Evolutionary conservation across 2,888 invertebrate genomes (phyloP).

Genomic region (Nomada fabriciana): DNA sequence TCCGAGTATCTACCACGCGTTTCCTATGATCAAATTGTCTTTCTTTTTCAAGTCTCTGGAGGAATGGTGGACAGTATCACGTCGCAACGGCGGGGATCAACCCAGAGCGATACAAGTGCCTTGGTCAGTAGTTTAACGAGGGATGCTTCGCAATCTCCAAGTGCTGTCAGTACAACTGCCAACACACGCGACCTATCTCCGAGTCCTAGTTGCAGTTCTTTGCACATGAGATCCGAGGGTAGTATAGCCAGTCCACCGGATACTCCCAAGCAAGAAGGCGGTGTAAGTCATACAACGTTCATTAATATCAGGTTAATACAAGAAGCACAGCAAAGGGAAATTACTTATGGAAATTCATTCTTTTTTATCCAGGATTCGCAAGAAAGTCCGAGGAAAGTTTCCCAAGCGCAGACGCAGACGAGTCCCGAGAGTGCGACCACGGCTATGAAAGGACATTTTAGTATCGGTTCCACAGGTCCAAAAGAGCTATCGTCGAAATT

Average conservation of each 20-base stretch:
- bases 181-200: constrained; percentile 86
- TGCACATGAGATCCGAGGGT: constrained; percentile 85
- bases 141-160: constrained; percentile 87
- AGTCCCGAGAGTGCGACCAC: constrained; percentile 84
- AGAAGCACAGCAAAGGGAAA: neutral
- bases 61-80: constrained; percentile 83
- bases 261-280: constrained; percentile 84
- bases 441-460: constrained; percentile 86
- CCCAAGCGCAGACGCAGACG: constrained; percentile 86
- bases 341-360: neutral
- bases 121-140: constrained; percentile 87
- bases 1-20: too few relatives aligned
- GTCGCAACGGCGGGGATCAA: constrained; percentile 86
- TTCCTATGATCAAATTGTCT: neutral
- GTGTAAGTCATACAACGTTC: constrained; percentile 47
- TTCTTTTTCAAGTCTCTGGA: constrained; percentile 82
- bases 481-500: constrained; percentile 87
- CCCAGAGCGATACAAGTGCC: constrained; percentile 87
- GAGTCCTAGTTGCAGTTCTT: constrained; percentile 86
- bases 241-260: constrained; percentile 85
- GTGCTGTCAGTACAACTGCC: constrained; percentile 84
- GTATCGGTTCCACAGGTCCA: constrained; percentile 86
- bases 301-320: too few relatives aligned
- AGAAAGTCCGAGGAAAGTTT: constrained; percentile 82
- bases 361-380: constrained; percentile 79